Conservation (phyloP, 2,888 invertebrate genomes). For the Caenorhabditis sp. region DNA sequence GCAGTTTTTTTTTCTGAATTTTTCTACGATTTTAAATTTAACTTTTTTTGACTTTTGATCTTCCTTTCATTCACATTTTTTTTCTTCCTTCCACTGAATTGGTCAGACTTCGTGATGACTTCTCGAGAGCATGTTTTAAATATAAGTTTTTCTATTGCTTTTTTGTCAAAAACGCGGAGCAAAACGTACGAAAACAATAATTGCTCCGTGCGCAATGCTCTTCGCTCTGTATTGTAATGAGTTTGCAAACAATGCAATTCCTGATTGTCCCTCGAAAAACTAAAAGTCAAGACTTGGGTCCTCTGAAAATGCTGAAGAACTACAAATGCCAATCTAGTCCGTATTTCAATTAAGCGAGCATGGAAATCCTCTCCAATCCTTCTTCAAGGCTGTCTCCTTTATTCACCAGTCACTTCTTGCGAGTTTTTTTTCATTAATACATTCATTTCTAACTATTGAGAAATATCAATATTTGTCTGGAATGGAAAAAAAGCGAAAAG, state of each 20-base stretch:
- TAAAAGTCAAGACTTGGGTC: neutral
- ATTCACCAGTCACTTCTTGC: conserved; percentile 27
- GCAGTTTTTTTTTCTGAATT: no score
- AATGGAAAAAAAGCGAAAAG: conserved; percentile 3
- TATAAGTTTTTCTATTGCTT: neutral
- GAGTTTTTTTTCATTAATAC: conserved; percentile 27
- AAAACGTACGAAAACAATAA: conserved; percentile 15
- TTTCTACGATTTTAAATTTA: no score
- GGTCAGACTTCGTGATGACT: neutral
- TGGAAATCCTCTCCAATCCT: conserved; percentile 14
- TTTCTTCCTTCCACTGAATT: neutral
- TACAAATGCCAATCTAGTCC: conserved; percentile 40
- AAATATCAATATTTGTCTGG: neutral
- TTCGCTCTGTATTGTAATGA: conserved; percentile 3
- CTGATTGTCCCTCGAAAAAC: neutral
- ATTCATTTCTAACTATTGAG: conserved; percentile 45
- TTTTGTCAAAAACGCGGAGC: neutral
- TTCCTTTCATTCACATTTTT: neutral
- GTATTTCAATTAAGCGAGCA: conserved; percentile 42
- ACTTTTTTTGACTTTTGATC: neutral
- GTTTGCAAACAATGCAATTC: conserved; percentile 2
- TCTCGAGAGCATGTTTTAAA: neutral
- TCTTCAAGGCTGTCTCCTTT: neutral
- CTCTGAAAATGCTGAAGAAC: conserved; percentile 8
- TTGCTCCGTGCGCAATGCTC: neutral